These are phyloP conservation scores for Aphis gossypii DNA, from an alignment of 1,140 invertebrate genomes.

Conservation along the genomic window DNA sequence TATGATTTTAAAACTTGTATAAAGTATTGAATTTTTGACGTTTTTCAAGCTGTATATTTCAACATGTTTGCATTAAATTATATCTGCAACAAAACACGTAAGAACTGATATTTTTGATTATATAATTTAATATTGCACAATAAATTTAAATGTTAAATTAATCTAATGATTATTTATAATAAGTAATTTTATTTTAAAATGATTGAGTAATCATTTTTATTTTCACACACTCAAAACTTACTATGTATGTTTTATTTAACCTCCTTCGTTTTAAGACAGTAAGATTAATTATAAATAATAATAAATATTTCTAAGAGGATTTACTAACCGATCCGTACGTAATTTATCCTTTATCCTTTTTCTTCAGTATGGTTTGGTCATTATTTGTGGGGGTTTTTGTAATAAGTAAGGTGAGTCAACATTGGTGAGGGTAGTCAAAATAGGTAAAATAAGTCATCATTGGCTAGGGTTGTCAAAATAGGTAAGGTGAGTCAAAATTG, in stretches of 20 bases:
- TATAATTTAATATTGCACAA: neutral
- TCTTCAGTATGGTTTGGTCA: too few relatives aligned
- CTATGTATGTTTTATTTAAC: neutral
- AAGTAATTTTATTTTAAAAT: neutral
- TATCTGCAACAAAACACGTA: constrained; percentile 69
- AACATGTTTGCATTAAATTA: constrained; percentile 79
- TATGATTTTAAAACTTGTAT: constrained; percentile 62
- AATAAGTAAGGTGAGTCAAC: too few relatives aligned
- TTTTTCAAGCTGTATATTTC: constrained; percentile 76
- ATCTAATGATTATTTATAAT: neutral
- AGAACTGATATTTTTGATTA: neutral
- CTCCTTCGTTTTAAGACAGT: neutral
- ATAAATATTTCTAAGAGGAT: too few relatives aligned
- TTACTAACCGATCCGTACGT: too few relatives aligned
- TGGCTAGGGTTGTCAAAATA: too few relatives aligned
- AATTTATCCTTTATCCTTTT: too few relatives aligned
- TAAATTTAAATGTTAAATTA: neutral
- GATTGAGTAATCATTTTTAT: neutral
- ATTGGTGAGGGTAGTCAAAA: too few relatives aligned
- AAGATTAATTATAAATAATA: neutral
- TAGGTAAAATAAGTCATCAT: too few relatives aligned
- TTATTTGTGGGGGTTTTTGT: too few relatives aligned
- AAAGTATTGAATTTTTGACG: constrained; percentile 80
- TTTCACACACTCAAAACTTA: neutral
- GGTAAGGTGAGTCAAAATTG: too few relatives aligned